phyloP scores from a whole-genome alignment of 2,797 vertebrate genomes.

The Acrossocheilus wenchowensis region DNA sequence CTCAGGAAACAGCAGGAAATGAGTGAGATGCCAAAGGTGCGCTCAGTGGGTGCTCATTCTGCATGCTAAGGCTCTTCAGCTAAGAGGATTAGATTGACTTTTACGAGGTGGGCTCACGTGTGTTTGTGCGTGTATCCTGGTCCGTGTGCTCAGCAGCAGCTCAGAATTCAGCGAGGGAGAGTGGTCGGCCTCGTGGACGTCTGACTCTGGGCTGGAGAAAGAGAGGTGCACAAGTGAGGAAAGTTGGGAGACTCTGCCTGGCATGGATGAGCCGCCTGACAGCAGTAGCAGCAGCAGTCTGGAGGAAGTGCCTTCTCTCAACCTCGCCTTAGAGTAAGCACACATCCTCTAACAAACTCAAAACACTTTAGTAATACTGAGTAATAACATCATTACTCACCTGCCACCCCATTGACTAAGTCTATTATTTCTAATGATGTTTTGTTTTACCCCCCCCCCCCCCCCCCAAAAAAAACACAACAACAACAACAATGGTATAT shows the following conservation, averaged over 20 bases:
- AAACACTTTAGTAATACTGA: not conserved
- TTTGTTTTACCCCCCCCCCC: not conserved
- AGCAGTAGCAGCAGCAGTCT: slow-evolving; percentile 60
- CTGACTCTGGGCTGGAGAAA: slow-evolving; percentile 75
- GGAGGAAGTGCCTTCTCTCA: slow-evolving; percentile 65
- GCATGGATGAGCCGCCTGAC: slow-evolving; percentile 67
- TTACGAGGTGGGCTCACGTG: slow-evolving; percentile 25
- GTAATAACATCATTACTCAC: not conserved
- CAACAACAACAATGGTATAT: not conserved
- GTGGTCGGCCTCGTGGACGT: slow-evolving; percentile 72
- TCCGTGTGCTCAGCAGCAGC: slow-evolving; percentile 60
- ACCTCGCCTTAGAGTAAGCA: slow-evolving; percentile 52
- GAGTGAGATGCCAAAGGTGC: slow-evolving; percentile 25
- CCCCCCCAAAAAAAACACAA: not conserved
- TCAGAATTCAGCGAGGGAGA: slow-evolving; percentile 85
- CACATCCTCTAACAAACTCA: not conserved
- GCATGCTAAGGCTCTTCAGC: slow-evolving; percentile 34
- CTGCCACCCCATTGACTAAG: not conserved
- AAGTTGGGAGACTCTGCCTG: slow-evolving; percentile 79
- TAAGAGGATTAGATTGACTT: slow-evolving; percentile 52
- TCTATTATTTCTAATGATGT: not conserved
- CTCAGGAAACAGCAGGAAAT: not conserved
- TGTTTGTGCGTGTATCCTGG: not conserved
- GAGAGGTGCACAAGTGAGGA: slow-evolving; percentile 78
- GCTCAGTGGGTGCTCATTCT: slow-evolving; percentile 1